Percentiles rank a stretch among this genome's conserved stretches.
phyloP scores from a whole-genome alignment of 2,113 vertebrate genomes.

The Gymnobelideus leadbeateri region DNA sequence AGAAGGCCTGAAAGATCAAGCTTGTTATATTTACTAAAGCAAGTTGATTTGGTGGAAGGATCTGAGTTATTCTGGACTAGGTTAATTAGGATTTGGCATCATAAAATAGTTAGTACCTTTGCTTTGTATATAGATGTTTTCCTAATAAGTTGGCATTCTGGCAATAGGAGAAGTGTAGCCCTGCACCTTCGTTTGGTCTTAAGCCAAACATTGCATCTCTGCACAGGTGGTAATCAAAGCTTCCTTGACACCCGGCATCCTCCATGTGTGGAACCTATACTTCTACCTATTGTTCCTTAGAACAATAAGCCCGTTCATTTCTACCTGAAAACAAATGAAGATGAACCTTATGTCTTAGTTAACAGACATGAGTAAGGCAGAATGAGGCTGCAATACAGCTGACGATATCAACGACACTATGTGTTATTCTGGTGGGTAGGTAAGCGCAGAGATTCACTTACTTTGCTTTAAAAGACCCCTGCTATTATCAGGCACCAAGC shows the following conservation, averaged over 20 bases:
- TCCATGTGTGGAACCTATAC: conserved; percentile 89
- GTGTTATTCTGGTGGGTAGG: neutral
- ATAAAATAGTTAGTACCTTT: neutral
- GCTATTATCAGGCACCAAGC: neutral
- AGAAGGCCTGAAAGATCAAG: neutral
- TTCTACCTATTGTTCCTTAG: conserved; percentile 90
- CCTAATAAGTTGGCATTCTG: neutral
- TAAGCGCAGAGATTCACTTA: neutral
- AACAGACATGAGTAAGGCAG: conserved; percentile 81
- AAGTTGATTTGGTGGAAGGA: neutral
- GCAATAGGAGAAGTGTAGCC: neutral
- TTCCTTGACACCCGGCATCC: conserved; percentile 84
- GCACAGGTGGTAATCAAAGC: conserved; percentile 90
- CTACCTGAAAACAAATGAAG: conserved; percentile 92
- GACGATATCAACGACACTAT: neutral
- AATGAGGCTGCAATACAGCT: neutral
- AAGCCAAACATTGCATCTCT: conserved; percentile 43
- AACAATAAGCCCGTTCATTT: conserved; percentile 93
- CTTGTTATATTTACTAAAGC: neutral
- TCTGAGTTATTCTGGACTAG: neutral
- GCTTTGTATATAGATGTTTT: neutral
- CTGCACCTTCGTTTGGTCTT: neutral
- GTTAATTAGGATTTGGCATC: neutral
- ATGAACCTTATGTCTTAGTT: conserved; percentile 92
- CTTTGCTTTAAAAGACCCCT: neutral